Evolutionary conservation across 2,113 vertebrate genomes (phyloP), one percentile per base, ranked within the genome.

Genomic region (Nymphicus hollandicus): DNA sequence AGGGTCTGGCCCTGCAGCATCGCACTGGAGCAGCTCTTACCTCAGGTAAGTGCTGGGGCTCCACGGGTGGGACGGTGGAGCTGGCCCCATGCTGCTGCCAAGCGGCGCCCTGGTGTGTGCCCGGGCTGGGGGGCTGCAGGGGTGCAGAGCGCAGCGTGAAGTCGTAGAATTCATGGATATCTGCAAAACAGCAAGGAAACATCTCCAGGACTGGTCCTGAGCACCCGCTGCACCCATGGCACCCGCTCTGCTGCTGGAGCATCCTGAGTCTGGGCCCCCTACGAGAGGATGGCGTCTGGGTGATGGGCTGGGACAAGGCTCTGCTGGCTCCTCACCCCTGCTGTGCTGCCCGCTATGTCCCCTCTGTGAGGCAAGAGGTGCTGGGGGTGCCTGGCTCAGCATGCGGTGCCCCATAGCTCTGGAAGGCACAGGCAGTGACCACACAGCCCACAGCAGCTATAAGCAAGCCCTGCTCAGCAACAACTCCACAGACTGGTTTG

Each of bases 131-230:
- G n/a, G 80, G 82, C 6, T 79, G 92, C 49, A 41, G 69, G 13
- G 92, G 86, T 4, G 92, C 52, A 0, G 92, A 93, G 58, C 92
- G 95, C 81, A 97, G 86, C 0, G 83, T 96, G 80, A 97, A 88
- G 25, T 95, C 88, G 0, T 97, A 97, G 88, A 96, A 97, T n/a
- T 97, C 95, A 14, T 96, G 96, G 66, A 97, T 97, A 87, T 97
- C 96, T 97, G 95, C 77, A 95, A 95, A 96, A 96, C 56, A 95
- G 81, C 10, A 13, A 0, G 3, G 56, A 81, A 83, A 87, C 31
- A 29, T 16, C 61, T 61, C 74, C 81, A 78, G 91, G 31, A 63
- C 56, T 58, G 56, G 22, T 22, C 13, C 33, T 16, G 56, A 35
- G 56, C 56, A n/a, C 33, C 13, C 33, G 23, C 2, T 3, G 33